Evolutionary conservation across 2,113 vertebrate genomes (phyloP), one percentile per base, ranked within the genome.

Genomic region (Bombycilla garrulus): DNA sequence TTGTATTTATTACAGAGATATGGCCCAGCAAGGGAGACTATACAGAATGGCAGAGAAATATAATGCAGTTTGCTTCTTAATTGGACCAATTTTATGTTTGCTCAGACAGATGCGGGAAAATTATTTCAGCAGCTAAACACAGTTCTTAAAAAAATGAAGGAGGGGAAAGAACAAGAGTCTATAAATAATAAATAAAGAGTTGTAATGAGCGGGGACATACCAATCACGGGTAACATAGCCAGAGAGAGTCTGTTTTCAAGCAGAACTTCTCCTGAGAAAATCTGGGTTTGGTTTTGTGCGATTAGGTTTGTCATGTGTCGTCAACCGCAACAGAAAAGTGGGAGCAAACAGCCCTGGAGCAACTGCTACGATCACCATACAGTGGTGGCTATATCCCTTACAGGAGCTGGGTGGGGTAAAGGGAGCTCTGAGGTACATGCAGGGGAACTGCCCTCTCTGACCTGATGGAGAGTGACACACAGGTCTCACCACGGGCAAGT

Each of bases 271-370:
- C 97, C 97, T 97, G 83, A 97, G 93, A 97, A 98, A 98, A 98
- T 98, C 98, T 97, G 96, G 98, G 98, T 98, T 98, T 97, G 98
- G 98, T 99, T 99, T 99, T 98, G 98, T 98, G 98, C 98, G 98
- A 98, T 98, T 98, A 98, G 98, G 98, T 98, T 98, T 98, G 98
- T 99, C 99, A 99, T 99, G 99, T 99, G 99, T 98, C 98, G 98
- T 99, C 99, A 99, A 99, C 99, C 99, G 98, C 99, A 98, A 98
- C 99, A 99, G 99, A 99, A 99, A 99, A 99, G 99, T 99, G 99
- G 99, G 97, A 98, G 98, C 99, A 99, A 99, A 99, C 99, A 99
- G 98, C 98, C 98, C 98, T 98, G 98, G 98, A 99, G 98, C 99
- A 99, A 98, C 77, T 66, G 98, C 99, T 98, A 99, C 98, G 93